Conservation (phyloP, 1,140 invertebrate species). For the Galleria mellonella region DNA sequence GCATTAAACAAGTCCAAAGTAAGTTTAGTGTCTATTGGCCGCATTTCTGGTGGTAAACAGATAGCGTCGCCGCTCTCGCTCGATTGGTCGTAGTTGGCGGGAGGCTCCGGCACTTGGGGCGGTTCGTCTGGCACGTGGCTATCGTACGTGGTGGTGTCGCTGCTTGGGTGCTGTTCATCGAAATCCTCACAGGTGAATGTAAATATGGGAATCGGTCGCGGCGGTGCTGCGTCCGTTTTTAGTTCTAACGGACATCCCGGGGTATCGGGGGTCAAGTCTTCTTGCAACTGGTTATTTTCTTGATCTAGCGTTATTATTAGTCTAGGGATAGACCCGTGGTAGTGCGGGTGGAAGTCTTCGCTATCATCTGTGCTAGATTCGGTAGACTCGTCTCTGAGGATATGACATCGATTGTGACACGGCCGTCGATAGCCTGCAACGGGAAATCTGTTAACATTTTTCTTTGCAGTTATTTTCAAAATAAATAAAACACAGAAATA, state of each 20-base stretch:
- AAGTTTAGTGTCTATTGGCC: slow-evolving; percentile 50
- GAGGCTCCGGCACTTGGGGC: slow-evolving; percentile 37
- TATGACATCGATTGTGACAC: slow-evolving; percentile 40
- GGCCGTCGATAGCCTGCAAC: slow-evolving; percentile 55
- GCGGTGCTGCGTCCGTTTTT: slow-evolving; percentile 11
- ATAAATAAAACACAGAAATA: background rate
- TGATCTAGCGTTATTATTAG: slow-evolving; percentile 57
- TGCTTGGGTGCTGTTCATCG: slow-evolving; percentile 29
- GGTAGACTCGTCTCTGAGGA: slow-evolving; percentile 52
- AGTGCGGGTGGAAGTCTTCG: slow-evolving; percentile 43
- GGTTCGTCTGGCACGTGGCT: slow-evolving; percentile 29
- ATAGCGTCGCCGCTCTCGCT: slow-evolving; percentile 43
- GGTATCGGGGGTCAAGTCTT: slow-evolving; percentile 54
- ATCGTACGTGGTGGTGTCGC: slow-evolving; percentile 17
- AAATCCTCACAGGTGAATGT: slow-evolving; percentile 63
- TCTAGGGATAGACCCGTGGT: slow-evolving; percentile 58
- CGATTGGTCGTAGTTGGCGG: slow-evolving; percentile 12
- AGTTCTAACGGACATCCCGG: slow-evolving; percentile 49
- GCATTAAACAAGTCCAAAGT: slow-evolving; percentile 49
- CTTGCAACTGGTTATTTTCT: slow-evolving; percentile 56
- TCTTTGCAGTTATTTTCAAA: background rate
- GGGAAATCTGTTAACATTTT: background rate
- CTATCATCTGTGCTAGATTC: slow-evolving; percentile 69
- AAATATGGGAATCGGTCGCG: slow-evolving; percentile 52
- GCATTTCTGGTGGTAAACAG: slow-evolving; percentile 56